phyloP scores from a whole-genome alignment of 2,113 vertebrate genomes.

The Phrynosoma platyrhinos region DNA sequence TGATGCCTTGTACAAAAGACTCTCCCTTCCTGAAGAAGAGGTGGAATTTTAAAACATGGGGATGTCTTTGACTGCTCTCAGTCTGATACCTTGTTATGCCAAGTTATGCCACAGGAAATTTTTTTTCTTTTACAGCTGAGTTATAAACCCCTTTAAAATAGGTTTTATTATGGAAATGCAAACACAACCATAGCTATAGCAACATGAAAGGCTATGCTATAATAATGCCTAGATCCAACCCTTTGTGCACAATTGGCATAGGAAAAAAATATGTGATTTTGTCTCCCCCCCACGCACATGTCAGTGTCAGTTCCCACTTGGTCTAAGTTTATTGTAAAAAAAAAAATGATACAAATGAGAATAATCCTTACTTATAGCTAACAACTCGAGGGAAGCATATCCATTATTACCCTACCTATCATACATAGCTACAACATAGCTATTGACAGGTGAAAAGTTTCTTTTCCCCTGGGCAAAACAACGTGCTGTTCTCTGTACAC shows the following conservation, averaged over 20 bases:
- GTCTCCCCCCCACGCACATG: constrained; percentile 39
- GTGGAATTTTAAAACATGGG: constrained; percentile 8
- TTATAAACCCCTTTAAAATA: constrained; percentile 78
- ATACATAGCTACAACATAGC: constrained; percentile 62
- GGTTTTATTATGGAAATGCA: constrained; percentile 75
- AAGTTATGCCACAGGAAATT: constrained; percentile 61
- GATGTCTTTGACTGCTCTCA: constrained; percentile 29
- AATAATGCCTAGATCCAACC: constrained; percentile 69
- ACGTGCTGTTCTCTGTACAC: constrained; percentile 59
- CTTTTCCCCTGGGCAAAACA: constrained; percentile 48
- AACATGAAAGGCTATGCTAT: constrained; percentile 74
- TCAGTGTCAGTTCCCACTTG: constrained; percentile 70
- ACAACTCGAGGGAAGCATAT: constrained; percentile 58
- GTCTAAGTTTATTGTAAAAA: constrained; percentile 63
- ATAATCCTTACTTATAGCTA: constrained; percentile 71
- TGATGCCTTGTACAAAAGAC: constrained; percentile 15
- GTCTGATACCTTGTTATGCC: constrained; percentile 63
- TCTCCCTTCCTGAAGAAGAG: constrained; percentile 35
- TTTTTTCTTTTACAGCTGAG: constrained; percentile 56
- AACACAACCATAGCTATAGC: constrained; percentile 61
- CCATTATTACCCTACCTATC: constrained; percentile 66
- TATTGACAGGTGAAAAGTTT: constrained; percentile 67
- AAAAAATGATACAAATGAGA: constrained; percentile 61
- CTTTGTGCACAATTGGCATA: constrained; percentile 74
- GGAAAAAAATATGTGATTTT: constrained; percentile 65